Evolutionary conservation across 2,113 vertebrate species (phyloP).

Genomic region (Melanocharis versteri): DNA sequence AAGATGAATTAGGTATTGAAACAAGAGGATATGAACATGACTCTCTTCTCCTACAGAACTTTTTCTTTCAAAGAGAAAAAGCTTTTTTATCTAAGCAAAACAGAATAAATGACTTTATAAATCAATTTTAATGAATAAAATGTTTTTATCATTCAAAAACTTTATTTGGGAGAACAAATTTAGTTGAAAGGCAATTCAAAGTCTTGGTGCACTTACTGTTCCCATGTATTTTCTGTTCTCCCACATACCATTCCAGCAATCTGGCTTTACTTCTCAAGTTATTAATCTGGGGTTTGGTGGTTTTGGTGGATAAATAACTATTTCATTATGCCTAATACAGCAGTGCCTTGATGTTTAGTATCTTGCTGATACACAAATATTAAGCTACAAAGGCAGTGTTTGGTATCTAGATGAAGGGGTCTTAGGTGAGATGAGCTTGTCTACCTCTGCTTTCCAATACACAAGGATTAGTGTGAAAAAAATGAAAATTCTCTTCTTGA

Average conservation of each 20-base stretch:
- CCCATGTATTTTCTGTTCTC: neutral
- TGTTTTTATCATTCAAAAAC: neutral
- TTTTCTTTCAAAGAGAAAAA: slow-evolving; percentile 10
- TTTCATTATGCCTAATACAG: neutral
- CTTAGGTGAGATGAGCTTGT: neutral
- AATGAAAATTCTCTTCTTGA: neutral
- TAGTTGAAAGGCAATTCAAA: neutral
- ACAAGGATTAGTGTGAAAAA: neutral
- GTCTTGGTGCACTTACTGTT: neutral
- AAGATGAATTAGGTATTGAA: slow-evolving; percentile 49
- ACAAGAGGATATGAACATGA: neutral
- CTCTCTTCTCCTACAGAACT: slow-evolving; percentile 3
- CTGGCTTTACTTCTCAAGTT: neutral
- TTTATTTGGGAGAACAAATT: neutral
- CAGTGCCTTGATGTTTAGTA: neutral
- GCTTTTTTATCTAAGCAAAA: neutral
- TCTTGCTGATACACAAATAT: neutral
- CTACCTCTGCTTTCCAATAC: neutral
- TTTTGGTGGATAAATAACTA: neutral
- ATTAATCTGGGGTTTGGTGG: neutral
- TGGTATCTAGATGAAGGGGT: neutral
- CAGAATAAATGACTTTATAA: neutral
- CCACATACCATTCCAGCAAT: neutral
- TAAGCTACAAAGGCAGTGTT: neutral
- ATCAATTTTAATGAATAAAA: neutral